phyloP scores from a whole-genome alignment of 1,140 invertebrate species.

The Halesus radiatus region DNA sequence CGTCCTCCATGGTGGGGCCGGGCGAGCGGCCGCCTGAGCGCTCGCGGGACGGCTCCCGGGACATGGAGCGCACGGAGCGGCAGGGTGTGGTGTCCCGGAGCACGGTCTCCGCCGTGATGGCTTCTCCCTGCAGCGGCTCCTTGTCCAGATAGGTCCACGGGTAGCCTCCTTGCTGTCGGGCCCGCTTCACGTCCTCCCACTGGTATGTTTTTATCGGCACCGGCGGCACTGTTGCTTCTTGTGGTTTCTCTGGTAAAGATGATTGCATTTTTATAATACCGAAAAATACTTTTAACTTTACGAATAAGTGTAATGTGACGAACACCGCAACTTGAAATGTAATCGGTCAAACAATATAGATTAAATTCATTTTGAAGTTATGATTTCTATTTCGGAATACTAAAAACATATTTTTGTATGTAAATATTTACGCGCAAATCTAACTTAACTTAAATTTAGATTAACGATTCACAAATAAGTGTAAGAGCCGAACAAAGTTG shows the following conservation, averaged over 20 bases:
- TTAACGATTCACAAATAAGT: conserved; percentile 17
- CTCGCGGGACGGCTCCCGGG: conserved; percentile 62
- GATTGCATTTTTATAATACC: conserved; percentile 44
- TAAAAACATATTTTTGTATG: conserved; percentile 24
- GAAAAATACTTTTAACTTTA: conserved; percentile 2
- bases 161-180: conserved; percentile 74
- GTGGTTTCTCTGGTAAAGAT: conserved; percentile 53
- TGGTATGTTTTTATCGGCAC: conserved; percentile 78
- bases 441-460: conserved; percentile 31
- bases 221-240: conserved; percentile 63
- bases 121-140: conserved; percentile 68
- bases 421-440: conserved; percentile 32
- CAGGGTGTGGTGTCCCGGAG: conserved; percentile 63
- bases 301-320: neutral
- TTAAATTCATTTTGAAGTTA: conserved; percentile 11
- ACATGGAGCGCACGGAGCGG: conserved; percentile 63
- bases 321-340: conserved; percentile 7
- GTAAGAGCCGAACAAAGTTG: conserved; percentile 19
- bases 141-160: conserved; percentile 79
- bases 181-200: conserved; percentile 79
- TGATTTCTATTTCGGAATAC: neutral
- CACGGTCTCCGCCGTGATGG: conserved; percentile 68
- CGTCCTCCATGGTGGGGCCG: conserved; percentile 51
- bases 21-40: conserved; percentile 65
- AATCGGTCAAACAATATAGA: neutral